Evolutionary conservation across 2,113 vertebrate species (phyloP), one percentile per base, ranked within the genome.

Genomic region (Rhagologus leucostigma): DNA sequence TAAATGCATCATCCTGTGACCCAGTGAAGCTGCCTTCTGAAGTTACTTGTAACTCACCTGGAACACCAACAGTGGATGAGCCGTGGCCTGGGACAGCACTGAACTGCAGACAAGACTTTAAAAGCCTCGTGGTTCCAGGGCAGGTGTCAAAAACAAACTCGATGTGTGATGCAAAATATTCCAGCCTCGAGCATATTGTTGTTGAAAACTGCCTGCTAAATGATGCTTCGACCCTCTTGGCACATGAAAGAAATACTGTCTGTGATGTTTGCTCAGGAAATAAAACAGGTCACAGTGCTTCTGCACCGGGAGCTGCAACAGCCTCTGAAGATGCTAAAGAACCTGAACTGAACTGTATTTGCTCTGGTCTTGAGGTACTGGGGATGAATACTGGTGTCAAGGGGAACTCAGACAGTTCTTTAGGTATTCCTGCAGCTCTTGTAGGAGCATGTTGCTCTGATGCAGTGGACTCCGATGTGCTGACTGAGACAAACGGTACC

Each of bases 321-420:
- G 0, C 15, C 55, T 50, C 65, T 62, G 55, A 29, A 55, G 42
- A 3, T 49, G 44, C 15, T 7, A 13, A 69, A 50, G 64, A 33
- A 44, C 42, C 26, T 32, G 74, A 91, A 1, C 20, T 95, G 57
- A 90, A 52, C 53, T 81, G 65, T 9, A 17, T 96, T 52, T 95
- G 95, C 49, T 97, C 84, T 89, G 90, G 39, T 62, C 77, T 97
- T 30, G 81, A 95, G 16, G 97, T 98, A 2, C 97, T 99, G n/a
- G 76, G 96, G 37, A 94, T 98, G 74, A 98, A 92, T 3, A 15
- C 21, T 14, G 96, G 81, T 47, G 27, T 95, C 16, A 98, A 97
- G 60, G 67, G 82, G 13, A 92, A 83, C 17, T 94, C 91, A 2
- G 91, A 42, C 0, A 83, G 29, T 30, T 90, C 71, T 16, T 97